Evolutionary conservation across 1,140 invertebrate species (phyloP), one percentile per base, ranked within the genome.

Genomic region (Zaprionus ornatus): DNA sequence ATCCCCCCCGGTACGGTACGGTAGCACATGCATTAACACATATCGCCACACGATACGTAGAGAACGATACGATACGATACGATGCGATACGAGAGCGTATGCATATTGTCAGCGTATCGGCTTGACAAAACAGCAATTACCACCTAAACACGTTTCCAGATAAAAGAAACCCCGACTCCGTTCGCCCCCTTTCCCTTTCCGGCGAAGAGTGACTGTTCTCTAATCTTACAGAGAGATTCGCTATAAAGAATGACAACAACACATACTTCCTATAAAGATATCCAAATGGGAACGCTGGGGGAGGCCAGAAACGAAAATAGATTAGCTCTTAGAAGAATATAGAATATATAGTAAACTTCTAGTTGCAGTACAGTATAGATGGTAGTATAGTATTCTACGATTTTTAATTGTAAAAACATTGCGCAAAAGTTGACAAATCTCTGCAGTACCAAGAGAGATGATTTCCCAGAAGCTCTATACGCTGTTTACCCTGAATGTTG

Each of bases 121-220:
- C 48, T 63, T 63, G 45, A 25, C 27, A 50, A 52, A 52, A 64
- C 62, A 40, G 62, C 45, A 66, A 59, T 67, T 67, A 50, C 29
- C 66, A 52, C 17, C 57, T 37, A 37, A 52, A 35, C 66, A 52
- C 27, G 42, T 68, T 68, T 60, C 50, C 35, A 23, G 50, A 74
- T 74, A 55, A 74, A 45, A 45, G 40, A 45, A 7, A 52, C 48
- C 12, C 29, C 45, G 15, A 54, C 23, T 23, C 48, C 3, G 40
- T 17, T 17, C n/a, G 5, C 40, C n/a, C 40, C 45, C 45, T 21
- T n/a, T n/a, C 45, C 10, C 45, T 50, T 50, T 50, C 21, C 66
- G 66, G 32, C 29, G 23, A 57, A 19, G 35, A 55, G 19, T 5
- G 37, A 56, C 35, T 50, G 63, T 67, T 59, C 23, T 19, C 40